Evolutionary conservation across 2,888 invertebrate genomes (phyloP), one percentile per base, ranked within the genome.

Genomic region (Acheta domesticus): DNA sequence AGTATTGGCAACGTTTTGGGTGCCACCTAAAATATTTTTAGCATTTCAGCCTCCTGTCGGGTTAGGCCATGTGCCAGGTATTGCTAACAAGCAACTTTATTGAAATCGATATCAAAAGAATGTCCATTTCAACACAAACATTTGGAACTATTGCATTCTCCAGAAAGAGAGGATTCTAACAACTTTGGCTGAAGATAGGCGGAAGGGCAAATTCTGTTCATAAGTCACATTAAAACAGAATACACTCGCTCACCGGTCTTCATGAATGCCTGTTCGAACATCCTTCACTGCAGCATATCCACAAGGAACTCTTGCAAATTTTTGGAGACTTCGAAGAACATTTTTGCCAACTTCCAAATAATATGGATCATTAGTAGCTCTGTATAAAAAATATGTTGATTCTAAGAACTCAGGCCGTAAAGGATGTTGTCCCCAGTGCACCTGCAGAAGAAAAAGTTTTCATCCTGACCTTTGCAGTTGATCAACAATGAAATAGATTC

Each of bases 401-500:
- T 99, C 99, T 77, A 99, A 89, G 88, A 99, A 99, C 87, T 99
- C 99, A 0, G 99, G 99, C 74, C 99, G 91, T 4, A 99, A 88
- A 2, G 97, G 98, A 88, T 99, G 97, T 86, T 98, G 97, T 2
- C 96, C 98, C 99, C 99, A 99, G 86, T 99, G 98, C 12, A 99
- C 96, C 92, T 93, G 86, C 79, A 81, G 82, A 79, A 79, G 81
- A 78, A 11, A 62, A 14, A 62, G n/a, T 62, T 62, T 62, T 62
- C 62, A 62, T 62, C 14, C 14, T 62, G 16, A 62, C 1, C 16
- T 62, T n/a, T n/a, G 14, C 4, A 62, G n/a, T 19, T 62, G n/a
- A 11, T 19, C n/a, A n/a, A n/a, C n/a, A 62, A 5, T 4, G 1
- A 62, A 62, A 14, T 62, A 62, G 14, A 5, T 62, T 19, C 16